Conservation (phyloP, 2,797 vertebrate species). For the Arnoldichthys spilopterus region DNA sequence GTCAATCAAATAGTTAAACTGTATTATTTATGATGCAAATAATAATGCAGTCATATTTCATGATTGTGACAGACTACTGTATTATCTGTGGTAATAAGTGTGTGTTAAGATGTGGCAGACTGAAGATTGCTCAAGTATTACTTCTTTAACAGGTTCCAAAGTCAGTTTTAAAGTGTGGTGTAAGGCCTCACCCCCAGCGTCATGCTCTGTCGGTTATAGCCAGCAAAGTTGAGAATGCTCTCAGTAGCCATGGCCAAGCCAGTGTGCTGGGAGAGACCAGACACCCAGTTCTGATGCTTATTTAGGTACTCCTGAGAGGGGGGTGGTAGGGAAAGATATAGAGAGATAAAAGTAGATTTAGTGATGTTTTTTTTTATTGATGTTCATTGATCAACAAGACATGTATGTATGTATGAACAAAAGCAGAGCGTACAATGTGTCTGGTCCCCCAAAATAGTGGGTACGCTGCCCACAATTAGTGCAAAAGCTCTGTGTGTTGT, state of each 20-base stretch:
- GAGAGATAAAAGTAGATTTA: not conserved
- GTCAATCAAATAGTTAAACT: too few species aligned
- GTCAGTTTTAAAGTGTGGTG: not conserved
- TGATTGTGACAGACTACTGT: too few species aligned
- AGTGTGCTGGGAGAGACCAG: constrained; percentile 94
- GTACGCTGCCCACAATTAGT: too few species aligned
- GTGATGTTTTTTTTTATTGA: too few species aligned
- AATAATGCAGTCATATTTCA: too few species aligned
- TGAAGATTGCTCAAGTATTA: not conserved
- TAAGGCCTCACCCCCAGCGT: constrained; percentile 88
- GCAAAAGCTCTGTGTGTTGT: constrained; percentile 9
- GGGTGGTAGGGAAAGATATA: not conserved
- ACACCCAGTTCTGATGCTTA: constrained; percentile 97
- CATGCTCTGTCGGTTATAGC: constrained; percentile 94
- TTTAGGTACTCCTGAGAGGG: constrained; percentile 91
- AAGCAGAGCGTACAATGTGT: too few species aligned
- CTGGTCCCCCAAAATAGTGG: too few species aligned
- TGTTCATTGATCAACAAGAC: too few species aligned
- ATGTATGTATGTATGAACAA: too few species aligned
- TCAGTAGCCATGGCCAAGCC: constrained; percentile 97
- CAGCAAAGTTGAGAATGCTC: constrained; percentile 93
- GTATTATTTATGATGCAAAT: too few species aligned
- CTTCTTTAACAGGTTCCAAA: not conserved
- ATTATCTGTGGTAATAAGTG: not conserved
- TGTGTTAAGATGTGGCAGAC: not conserved